phyloP scores from a whole-genome alignment of 1,140 invertebrate species.

The Muscidifurax raptorellus region DNA sequence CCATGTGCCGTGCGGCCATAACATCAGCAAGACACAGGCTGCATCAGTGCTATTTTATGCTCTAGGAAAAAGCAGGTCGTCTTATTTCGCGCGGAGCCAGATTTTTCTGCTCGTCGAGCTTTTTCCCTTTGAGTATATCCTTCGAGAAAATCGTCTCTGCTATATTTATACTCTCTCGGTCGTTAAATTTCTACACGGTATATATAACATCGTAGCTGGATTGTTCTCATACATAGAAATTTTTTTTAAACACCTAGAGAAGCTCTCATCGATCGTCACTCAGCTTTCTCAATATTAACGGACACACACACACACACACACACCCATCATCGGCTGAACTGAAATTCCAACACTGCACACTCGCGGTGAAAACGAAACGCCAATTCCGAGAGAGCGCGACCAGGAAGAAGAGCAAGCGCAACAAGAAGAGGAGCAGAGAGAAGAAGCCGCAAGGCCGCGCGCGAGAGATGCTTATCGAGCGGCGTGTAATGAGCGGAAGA shows the following conservation, averaged over 20 bases:
- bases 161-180: neutral
- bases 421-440: neutral
- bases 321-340: too few species aligned
- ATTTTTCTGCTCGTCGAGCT: too few species aligned
- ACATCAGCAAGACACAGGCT: neutral
- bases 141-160: neutral
- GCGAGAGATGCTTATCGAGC: slow-evolving; percentile 50
- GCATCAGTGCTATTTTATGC: neutral
- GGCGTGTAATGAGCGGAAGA: slow-evolving; percentile 52
- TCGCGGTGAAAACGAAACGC: neutral
- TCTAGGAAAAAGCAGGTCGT: neutral
- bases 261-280: neutral
- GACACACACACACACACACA: too few species aligned
- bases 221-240: too few species aligned
- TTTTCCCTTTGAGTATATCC: neutral
- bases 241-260: too few species aligned
- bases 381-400: neutral
- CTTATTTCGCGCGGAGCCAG: neutral
- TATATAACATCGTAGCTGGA: neutral
- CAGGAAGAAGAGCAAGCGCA: neutral
- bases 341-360: neutral
- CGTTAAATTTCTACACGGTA: too few species aligned
- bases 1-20: neutral
- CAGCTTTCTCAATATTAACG: neutral
- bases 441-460: slow-evolving; percentile 25